These are phyloP conservation scores for Balaeniceps rex DNA, from an alignment of 2,113 vertebrate species.

Conservation along the genomic window DNA sequence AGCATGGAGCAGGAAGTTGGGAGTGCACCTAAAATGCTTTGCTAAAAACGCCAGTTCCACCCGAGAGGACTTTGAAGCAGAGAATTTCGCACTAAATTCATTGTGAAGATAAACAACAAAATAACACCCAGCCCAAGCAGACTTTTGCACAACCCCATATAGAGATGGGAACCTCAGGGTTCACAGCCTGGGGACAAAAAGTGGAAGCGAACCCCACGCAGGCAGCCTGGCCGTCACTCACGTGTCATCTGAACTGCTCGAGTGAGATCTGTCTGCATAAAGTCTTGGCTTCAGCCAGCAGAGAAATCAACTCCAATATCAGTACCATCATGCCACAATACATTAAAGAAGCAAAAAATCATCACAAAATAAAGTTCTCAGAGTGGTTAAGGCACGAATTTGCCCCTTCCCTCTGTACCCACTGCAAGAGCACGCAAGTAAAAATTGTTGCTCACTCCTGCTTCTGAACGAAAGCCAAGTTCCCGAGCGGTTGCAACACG, in stretches of 20 bases:
- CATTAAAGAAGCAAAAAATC: background rate
- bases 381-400: background rate
- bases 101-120: background rate
- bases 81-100: background rate
- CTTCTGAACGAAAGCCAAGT: background rate
- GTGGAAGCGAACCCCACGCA: background rate
- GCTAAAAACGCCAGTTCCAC: background rate
- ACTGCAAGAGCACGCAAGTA: background rate
- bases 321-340: background rate
- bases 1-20: background rate
- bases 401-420: background rate
- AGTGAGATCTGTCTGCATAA: background rate
- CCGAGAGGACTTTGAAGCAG: background rate
- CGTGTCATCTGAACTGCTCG: background rate
- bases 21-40: background rate
- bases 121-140: background rate
- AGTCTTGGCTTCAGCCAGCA: background rate
- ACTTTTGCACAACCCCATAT: background rate
- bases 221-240: background rate
- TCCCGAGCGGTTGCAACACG: accelerated
- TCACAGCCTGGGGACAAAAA: background rate
- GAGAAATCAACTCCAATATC: background rate
- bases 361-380: background rate
- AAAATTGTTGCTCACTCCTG: background rate
- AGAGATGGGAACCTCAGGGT: background rate